Base-by-base conservation (phyloP, 2,888 invertebrate genomes). In the Melieria crassipennis region DNA sequence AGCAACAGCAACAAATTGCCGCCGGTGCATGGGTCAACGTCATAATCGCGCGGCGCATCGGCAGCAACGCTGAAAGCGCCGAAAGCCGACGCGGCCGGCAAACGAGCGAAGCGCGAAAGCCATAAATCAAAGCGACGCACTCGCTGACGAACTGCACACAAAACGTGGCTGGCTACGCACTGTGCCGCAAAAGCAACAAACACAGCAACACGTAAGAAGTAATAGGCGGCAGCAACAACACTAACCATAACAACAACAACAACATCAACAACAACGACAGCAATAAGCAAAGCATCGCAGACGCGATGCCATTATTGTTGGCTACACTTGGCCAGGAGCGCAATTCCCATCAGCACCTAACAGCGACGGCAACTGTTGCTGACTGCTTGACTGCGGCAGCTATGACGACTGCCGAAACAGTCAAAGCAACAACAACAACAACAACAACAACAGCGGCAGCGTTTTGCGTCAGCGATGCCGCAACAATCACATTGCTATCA, bases 61-160 rank as follows among this genome's bases (percentile, higher is more conserved):
- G 50, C n/a, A n/a, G 46, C 69, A 74, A 70, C 69, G 56, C 62
- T 66, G 67, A 66, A 71, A 69, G 67, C 69, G 50, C 45, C 9
- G 46, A 7, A 46, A 64, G 30, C 50, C 7, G 45, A 66, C 11
- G 7, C 62, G 13, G 1, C 13, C 10, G 45, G 46, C 45, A 62
- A 13, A 62, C 76, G 75, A 47, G 68, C 73, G 73, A 75, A 76
- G 52, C 73, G 70, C 58, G 68, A 72, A 71, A 77, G 77, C 79
- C 84, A 85, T 84, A 84, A 84, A 85, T 84, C 85, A 84, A 82
- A 85, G 81, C 79, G 78, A 80, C 79, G 81, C 81, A 70, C 82
- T 78, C 80, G 77, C 80, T 82, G 82, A 82, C 84, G 82, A 79
- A 81, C 79, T 61, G 50, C 45, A 58, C 30, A 30, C 30, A 30